Percentiles rank a stretch among this genome's conserved stretches.
These are phyloP conservation scores for Otolemur crassicaudatus DNA, from an alignment of 2,797 vertebrate species.

Conservation along the genomic window DNA sequence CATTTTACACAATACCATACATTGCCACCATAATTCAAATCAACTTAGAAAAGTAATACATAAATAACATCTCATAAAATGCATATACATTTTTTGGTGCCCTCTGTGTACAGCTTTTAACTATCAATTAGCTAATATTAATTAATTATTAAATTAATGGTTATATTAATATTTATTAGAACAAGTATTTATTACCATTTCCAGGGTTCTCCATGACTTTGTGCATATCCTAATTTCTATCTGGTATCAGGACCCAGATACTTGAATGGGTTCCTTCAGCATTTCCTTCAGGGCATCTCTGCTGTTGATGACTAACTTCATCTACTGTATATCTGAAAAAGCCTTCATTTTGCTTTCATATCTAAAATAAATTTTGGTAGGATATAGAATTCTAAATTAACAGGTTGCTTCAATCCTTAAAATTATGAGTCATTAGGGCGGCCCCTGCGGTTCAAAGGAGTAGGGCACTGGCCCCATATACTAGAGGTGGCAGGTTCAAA, in stretches of 20 bases:
- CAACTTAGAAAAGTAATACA: too few species aligned
- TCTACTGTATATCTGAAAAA: not conserved
- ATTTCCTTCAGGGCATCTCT: not conserved
- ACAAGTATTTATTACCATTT: not conserved
- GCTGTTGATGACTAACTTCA: not conserved
- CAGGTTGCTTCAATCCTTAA: not conserved
- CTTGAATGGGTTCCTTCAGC: not conserved
- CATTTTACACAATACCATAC: too few species aligned
- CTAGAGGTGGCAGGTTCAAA: too few species aligned
- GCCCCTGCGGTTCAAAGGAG: too few species aligned
- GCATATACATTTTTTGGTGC: too few species aligned
- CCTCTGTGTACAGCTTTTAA: not conserved
- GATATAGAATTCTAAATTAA: not conserved
- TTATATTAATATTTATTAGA: not conserved
- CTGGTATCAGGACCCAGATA: not conserved
- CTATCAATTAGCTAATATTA: not conserved
- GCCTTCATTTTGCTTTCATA: not conserved
- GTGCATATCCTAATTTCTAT: not conserved
- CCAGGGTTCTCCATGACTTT: not conserved
- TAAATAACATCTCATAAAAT: too few species aligned
- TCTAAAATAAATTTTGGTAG: not conserved
- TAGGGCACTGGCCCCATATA: too few species aligned
- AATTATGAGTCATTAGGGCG: not conserved
- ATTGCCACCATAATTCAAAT: too few species aligned
- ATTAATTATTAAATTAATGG: not conserved